phyloP scores from a whole-genome alignment of 2,888 invertebrate species.

The Drosophila sordidula region DNA sequence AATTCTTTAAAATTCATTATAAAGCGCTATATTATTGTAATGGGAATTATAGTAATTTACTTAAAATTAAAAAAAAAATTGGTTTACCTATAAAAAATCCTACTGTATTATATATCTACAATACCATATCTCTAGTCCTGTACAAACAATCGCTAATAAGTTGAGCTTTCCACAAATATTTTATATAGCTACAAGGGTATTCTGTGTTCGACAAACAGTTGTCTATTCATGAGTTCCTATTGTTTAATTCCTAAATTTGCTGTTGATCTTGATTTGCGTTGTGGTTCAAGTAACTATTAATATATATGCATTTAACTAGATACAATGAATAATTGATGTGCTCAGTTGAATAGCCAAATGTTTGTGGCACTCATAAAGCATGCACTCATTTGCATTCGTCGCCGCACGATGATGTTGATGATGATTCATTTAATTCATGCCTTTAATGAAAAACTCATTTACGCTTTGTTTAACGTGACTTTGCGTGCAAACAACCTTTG shows the following conservation, averaged over 20 bases:
- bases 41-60: too few relatives aligned
- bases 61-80: too few relatives aligned
- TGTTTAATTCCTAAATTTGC: neutral
- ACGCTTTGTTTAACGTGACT: conserved; percentile 37
- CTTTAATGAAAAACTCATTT: conserved; percentile 52
- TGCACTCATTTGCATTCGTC: conserved; percentile 55
- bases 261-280: neutral
- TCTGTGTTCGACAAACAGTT: neutral
- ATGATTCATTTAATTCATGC: conserved; percentile 50
- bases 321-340: conserved; percentile 52
- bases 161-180: too few relatives aligned
- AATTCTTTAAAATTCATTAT: too few relatives aligned
- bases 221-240: neutral
- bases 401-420: conserved; percentile 21
- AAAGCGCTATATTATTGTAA: too few relatives aligned
- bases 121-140: too few relatives aligned
- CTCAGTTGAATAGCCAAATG: conserved; percentile 27
- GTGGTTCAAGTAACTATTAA: neutral
- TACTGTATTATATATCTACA: too few relatives aligned
- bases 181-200: neutral
- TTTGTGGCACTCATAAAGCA: conserved; percentile 34
- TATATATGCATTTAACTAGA: conserved; percentile 8
- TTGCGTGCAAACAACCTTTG: conserved; percentile 73
- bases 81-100: too few relatives aligned
- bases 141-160: neutral